These are phyloP conservation scores for Gorsachius goisagi DNA, from an alignment of 2,113 vertebrate species.

Conservation along the genomic window DNA sequence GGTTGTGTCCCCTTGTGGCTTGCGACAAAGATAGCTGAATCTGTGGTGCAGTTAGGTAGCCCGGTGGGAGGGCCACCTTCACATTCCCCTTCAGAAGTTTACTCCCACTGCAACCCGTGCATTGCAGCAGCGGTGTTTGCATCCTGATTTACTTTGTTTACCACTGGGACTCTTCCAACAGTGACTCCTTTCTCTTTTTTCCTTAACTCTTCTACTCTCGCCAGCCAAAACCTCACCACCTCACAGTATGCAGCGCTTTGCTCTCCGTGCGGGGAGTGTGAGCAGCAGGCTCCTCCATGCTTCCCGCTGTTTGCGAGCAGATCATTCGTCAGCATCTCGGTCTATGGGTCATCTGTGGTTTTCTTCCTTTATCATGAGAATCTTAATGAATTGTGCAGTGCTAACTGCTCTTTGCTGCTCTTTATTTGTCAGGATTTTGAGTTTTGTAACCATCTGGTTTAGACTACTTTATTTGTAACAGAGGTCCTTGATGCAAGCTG, in stretches of 20 bases:
- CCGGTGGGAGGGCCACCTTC: slow-evolving; percentile 51
- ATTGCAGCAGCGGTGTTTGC: neutral
- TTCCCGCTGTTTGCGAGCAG: neutral
- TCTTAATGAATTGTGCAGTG: neutral
- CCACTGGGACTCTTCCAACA: slow-evolving; percentile 34
- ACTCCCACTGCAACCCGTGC: neutral
- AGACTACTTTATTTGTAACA: neutral
- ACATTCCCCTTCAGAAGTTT: slow-evolving; percentile 38
- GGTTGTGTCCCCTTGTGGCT: slow-evolving; percentile 20
- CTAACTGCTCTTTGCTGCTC: neutral
- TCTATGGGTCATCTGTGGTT: neutral
- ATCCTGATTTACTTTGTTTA: slow-evolving; percentile 49
- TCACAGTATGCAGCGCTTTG: neutral
- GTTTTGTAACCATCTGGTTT: slow-evolving; percentile 3
- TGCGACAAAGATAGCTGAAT: neutral
- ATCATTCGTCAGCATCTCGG: neutral
- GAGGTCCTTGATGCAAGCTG: neutral
- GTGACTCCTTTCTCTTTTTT: neutral
- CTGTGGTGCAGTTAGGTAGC: neutral
- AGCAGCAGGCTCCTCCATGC: neutral
- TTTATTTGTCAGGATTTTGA: slow-evolving; percentile 7
- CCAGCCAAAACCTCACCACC: neutral
- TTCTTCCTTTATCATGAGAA: neutral
- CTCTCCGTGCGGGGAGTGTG: neutral
- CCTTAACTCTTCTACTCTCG: neutral